Evolutionary conservation across 2,888 invertebrate species (phyloP).

Genomic region (Arrhopalites spinosus): DNA sequence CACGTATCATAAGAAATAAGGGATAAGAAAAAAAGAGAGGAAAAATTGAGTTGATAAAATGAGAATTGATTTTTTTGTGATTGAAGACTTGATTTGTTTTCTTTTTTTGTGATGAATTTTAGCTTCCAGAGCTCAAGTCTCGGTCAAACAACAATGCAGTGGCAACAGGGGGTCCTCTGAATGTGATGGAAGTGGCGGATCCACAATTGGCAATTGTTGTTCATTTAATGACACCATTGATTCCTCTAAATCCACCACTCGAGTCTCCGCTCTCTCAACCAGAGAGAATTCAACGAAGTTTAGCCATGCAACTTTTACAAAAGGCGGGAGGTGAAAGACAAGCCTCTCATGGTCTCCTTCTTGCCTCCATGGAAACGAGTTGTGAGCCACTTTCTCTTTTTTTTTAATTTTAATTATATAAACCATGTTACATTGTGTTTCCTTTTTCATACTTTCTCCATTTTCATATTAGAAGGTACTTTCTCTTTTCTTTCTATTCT

Average conservation of each 20-base stretch:
- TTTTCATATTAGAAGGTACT: too few species aligned
- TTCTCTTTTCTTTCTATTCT: too few species aligned
- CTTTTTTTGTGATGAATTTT: slow-evolving; percentile 64
- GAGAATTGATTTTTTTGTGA: too few species aligned
- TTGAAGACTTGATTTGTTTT: background rate
- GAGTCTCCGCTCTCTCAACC: slow-evolving; percentile 84
- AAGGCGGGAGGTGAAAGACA: slow-evolving; percentile 72
- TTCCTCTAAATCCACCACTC: slow-evolving; percentile 79
- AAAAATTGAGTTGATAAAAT: too few species aligned
- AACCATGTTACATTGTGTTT: too few species aligned
- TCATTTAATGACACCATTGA: slow-evolving; percentile 86
- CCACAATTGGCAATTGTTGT: slow-evolving; percentile 83
- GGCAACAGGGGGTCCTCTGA: slow-evolving; percentile 65
- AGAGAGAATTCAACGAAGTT: slow-evolving; percentile 71
- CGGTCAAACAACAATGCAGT: slow-evolving; percentile 57
- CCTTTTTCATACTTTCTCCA: background rate
- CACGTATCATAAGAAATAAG: too few species aligned
- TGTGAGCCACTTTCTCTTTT: slow-evolving; percentile 61
- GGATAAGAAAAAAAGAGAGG: too few species aligned
- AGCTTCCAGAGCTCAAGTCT: slow-evolving; percentile 68
- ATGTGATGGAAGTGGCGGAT: slow-evolving; percentile 82
- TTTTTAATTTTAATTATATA: background rate
- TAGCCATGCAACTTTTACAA: slow-evolving; percentile 55
- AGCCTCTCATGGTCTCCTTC: slow-evolving; percentile 81
- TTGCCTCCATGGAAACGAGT: slow-evolving; percentile 86